Evolutionary conservation across 2,888 invertebrate genomes (phyloP), one percentile per base, ranked within the genome.

Genomic region (Yponomeuta cagnagella): DNA sequence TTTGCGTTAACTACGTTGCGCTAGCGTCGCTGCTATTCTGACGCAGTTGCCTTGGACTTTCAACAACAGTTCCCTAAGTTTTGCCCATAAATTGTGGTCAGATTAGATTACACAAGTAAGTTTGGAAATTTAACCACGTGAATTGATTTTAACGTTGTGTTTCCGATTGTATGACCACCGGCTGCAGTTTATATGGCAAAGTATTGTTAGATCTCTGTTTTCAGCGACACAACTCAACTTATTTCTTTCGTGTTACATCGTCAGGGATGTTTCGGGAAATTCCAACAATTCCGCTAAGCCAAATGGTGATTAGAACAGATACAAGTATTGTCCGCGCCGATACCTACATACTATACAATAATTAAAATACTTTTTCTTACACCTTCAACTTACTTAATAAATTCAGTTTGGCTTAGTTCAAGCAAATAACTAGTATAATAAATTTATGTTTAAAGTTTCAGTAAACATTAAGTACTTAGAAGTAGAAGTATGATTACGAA

Each of bases 401-500:
- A 92, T 92, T 92, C 93, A 92, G 89, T 92, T 93, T 93, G 92
- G 92, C 93, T 93, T 92, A 89, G 81, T 88, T 87, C 90, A 92
- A 93, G 93, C 92, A 91, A 91, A 90, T 92, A 92, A 92, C 92
- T 91, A 92, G 87, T 91, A 85, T 91, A 90, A 90, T 91, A 90
- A 90, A 89, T 91, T 90, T 91, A 91, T 88, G 86, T 92, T 90
- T 89, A 91, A 89, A 88, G 89, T 89, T 89, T 89, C 90, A 89
- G 88, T 90, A 90, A 90, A 90, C 86, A 79, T 91, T 89, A 89
- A 87, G 87, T 88, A 90, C 91, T 90, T 92, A 92, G 88, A 87
- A 88, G 84, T 92, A 92, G 90, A 92, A 93, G 90, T 90, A 92
- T 90, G 92, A 90, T 92, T 90, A 90, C 89, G 84, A 93, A 92